Base-by-base conservation (phyloP, 2,113 vertebrate genomes). In the Tauraco erythrolophus region DNA sequence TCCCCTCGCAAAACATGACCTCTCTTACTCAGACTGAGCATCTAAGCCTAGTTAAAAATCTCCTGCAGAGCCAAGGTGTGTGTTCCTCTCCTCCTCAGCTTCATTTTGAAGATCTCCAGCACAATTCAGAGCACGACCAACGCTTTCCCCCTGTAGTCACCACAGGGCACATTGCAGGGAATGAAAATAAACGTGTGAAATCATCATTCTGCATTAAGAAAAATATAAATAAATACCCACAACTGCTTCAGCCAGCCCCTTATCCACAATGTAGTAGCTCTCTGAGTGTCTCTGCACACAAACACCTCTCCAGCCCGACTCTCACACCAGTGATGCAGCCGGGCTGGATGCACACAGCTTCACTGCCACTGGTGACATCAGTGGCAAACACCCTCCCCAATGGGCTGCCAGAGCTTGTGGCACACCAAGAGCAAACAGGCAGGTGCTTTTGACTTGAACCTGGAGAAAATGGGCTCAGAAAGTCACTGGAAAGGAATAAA, bases 401-500 rank as follows among this genome's bases (percentile, higher is more conserved):
- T 21, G 15, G 30, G 86, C 72, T 35, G n/a, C 53, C 11, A 45
- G 35, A 48, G 92, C 84, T 66, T 15, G 72, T 89, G 74, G 69
- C 91, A 88, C 39, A n/a, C 18, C 65, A 37, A 91, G 65, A 78
- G 56, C 89, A 91, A 92, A n/a, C 7, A 13, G 92, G 86, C 61
- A 92, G 92, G 64, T 72, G 51, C 56, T 96, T 96, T 75, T 91
- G 77, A 91, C 72, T 94, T 60, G 30, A 78, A 96, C 89, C 35
- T 28, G 71, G 78, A 85, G 88, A 93, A 95, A 96, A 74, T 84
- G 82, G 95, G 53, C 64, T 91, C 76, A 15, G 68, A 88, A 97
- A 96, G 72, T 91, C 96, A 94, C 87, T 76, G 93, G 86, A 94
- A 94, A 51, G 76, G 61, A 77, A 75, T 1, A 92, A 95, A 88